Base-by-base conservation (phyloP, 2,888 invertebrate genomes). In the Euplexia lucipara region DNA sequence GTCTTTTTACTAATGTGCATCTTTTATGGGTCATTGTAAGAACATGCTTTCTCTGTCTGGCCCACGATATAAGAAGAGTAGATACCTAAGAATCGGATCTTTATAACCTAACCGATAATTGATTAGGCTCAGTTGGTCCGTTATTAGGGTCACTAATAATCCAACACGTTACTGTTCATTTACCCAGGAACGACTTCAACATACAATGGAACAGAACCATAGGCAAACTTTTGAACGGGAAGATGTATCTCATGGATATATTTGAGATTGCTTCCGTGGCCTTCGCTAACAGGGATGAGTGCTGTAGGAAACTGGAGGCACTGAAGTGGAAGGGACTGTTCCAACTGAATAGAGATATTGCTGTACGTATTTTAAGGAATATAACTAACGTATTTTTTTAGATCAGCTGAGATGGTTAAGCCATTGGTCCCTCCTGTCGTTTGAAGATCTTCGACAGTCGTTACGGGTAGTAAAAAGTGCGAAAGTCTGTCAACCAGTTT, bases 251-350 rank as follows among this genome's bases (percentile, higher is more conserved):
- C 86, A 97, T 97, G 90, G 98, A 98, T 82, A 96, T 98, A 59
- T 97, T 99, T 69, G 98, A 99, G 88, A 97, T 98, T 78, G 98
- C 98, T 0, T 97, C 98, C 2, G 93, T 97, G 39, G 97, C 98
- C 0, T 99, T 98, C 83, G 98, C 98, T 76, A 97, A 98, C 86
- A 95, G 98, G 63, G 98, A 97, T 87, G 97, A 97, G 83, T 96
- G 97, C 84, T 96, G 97, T 83, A 96, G 97, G 65, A 98, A 98
- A 91, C 95, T 98, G 61, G 96, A 97, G 68, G 97, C 97, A 0
- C 93, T 98, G 51, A 97, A 98, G 83, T 98, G 98, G 90, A 96
- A 97, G 80, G 97, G 95, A 14, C 83, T 95, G 41, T 95, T 97
- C 53, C 97, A 97, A 84, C 96, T 97, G 42, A 98, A 98, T 80